Conservation (phyloP, 2,888 invertebrate genomes). For the Tachina grossa region DNA sequence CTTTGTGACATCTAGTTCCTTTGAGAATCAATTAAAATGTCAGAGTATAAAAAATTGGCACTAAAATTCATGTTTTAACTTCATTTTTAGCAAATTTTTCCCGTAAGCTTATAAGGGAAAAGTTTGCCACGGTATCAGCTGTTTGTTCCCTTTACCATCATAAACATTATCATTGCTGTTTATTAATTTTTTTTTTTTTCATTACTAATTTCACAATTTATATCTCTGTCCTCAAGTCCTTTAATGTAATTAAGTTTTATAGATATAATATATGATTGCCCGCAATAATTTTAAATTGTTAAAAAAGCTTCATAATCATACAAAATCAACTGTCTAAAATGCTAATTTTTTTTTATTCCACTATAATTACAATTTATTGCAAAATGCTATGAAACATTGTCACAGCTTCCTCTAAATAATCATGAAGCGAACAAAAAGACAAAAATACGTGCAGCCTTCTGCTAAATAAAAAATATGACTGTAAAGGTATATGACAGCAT, state of each 20-base stretch:
- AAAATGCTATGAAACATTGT: constrained; percentile 32
- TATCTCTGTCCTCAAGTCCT: neutral
- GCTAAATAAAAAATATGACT: constrained; percentile 39
- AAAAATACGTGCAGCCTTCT: neutral
- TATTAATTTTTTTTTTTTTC: neutral
- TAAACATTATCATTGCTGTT: no score
- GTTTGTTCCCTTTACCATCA: no score
- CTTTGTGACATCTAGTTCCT: no score
- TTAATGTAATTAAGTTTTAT: constrained; percentile 5
- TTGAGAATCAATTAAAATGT: no score
- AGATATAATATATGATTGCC: constrained; percentile 5
- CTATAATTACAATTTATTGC: constrained; percentile 50
- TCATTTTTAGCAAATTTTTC: no score
- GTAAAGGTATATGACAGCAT: constrained; percentile 42
- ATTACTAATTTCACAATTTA: constrained; percentile 11
- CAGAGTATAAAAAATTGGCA: no score
- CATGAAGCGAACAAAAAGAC: neutral
- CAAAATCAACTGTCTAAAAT: constrained; percentile 59
- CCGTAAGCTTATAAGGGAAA: no score
- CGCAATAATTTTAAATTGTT: neutral
- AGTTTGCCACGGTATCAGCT: no score
- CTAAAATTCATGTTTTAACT: no score
- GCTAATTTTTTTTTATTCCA: constrained; percentile 50
- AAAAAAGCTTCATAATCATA: constrained; percentile 7
- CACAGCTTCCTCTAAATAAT: constrained; percentile 36